These are phyloP conservation scores for Acanthacorydalis orientalis DNA, from an alignment of 2,888 invertebrate genomes.

Conservation along the genomic window DNA sequence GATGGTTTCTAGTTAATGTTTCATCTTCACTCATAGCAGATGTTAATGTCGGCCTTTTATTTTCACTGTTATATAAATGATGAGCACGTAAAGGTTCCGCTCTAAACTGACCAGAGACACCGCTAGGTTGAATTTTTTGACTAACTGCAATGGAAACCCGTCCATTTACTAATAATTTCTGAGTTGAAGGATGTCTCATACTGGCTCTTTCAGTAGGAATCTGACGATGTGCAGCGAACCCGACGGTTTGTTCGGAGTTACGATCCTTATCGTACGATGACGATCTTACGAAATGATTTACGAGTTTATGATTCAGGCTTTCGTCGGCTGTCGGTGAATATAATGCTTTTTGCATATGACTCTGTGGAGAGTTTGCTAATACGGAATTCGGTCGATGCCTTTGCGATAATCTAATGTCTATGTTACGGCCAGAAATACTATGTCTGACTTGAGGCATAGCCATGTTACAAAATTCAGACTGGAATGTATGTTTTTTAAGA, in stretches of 20 bases:
- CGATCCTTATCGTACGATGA: slow-evolving; percentile 10
- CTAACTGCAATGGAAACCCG: slow-evolving; percentile 23
- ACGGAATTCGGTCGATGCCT: slow-evolving; percentile 9
- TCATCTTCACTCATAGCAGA: neutral
- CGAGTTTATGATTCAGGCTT: neutral
- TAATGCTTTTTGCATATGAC: slow-evolving; percentile 8
- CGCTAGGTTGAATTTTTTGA: slow-evolving; percentile 20
- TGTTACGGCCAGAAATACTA: slow-evolving; percentile 6
- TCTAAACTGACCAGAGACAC: slow-evolving; percentile 20
- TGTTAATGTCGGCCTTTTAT: neutral
- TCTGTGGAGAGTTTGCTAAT: slow-evolving; percentile 6
- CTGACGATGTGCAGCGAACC: slow-evolving; percentile 5
- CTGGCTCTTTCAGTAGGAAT: slow-evolving; percentile 27
- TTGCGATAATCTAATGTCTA: slow-evolving; percentile 9
- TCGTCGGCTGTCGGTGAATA: slow-evolving; percentile 10
- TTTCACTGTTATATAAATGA: slow-evolving; percentile 4
- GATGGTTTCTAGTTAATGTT: slow-evolving; percentile 7
- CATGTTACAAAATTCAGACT: neutral
- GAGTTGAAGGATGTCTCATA: slow-evolving; percentile 27
- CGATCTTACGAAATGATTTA: slow-evolving; percentile 12
- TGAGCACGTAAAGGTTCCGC: slow-evolving; percentile 22
- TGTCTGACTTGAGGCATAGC: slow-evolving; percentile 1
- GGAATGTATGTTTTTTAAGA: too few relatives aligned
- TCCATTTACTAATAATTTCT: slow-evolving; percentile 30
- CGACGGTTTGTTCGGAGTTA: neutral